A percentile compares a stretch with the other conserved stretches of the same genome.
These are phyloP conservation scores for Achatina immaculata DNA, from an alignment of 1,140 invertebrate genomes.

Conservation along the genomic window DNA sequence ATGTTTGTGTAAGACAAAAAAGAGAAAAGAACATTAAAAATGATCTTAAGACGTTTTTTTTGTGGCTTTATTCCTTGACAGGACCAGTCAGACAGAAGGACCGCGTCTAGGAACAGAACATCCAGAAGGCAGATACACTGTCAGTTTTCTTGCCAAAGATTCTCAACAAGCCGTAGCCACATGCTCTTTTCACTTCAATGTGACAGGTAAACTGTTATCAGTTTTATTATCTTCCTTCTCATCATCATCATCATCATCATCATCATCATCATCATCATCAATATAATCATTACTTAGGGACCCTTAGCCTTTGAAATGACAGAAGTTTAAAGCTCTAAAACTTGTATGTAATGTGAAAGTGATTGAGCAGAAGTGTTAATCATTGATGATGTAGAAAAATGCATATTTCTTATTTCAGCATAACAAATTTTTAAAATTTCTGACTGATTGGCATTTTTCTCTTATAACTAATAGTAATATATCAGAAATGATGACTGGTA, in stretches of 20 bases:
- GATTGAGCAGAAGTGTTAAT: neutral
- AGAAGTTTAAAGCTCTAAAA: neutral
- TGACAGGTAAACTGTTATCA: neutral
- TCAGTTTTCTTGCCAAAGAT: neutral
- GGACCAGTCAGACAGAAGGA: neutral
- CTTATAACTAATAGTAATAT: too few relatives aligned
- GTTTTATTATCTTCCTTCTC: neutral
- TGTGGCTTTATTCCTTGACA: neutral
- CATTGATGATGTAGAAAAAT: neutral
- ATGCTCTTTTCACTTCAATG: neutral
- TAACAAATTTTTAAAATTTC: too few relatives aligned
- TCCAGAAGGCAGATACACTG: neutral
- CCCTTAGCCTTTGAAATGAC: neutral
- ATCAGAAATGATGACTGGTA: too few relatives aligned
- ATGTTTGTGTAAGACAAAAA: too few relatives aligned
- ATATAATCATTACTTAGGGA: neutral
- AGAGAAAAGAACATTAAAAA: too few relatives aligned
- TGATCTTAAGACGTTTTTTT: too few relatives aligned
- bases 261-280: neutral
- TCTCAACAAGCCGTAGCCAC: neutral
- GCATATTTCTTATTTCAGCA: too few relatives aligned
- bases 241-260: neutral
- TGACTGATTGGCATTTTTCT: too few relatives aligned
- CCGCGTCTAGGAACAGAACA: neutral
- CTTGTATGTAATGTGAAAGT: neutral